phyloP scores from a whole-genome alignment of 2,888 invertebrate genomes.

The Stegophylla sp. region DNA sequence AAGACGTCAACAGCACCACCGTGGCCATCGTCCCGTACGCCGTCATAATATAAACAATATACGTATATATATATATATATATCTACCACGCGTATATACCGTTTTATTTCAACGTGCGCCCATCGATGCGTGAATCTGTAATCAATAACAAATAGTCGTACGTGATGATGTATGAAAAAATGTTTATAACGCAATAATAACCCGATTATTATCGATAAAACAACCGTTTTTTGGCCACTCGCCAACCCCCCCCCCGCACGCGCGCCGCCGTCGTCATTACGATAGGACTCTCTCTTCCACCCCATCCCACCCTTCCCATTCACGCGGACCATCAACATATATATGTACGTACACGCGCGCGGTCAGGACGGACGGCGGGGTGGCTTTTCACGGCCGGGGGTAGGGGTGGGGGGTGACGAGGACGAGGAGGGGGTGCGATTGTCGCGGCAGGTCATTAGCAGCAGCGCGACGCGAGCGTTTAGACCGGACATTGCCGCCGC shows the following conservation, averaged over 20 bases:
- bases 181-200: conserved; percentile 49
- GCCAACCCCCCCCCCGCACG: conserved; percentile 7
- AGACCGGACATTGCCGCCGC: conserved; percentile 47
- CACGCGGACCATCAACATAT: no score
- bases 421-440: no score
- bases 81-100: not conserved
- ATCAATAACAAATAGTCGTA: conserved; percentile 15
- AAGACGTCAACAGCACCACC: not conserved
- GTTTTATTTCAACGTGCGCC: not conserved
- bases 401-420: no score
- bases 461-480: conserved; percentile 16
- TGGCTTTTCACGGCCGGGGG: not conserved
- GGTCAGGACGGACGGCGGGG: not conserved
- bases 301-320: not conserved
- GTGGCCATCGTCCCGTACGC: not conserved
- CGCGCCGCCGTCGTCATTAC: conserved; percentile 22
- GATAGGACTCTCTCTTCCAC: not conserved
- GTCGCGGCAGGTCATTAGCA: conserved; percentile 29
- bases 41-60: not conserved
- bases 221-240: conserved; percentile 31
- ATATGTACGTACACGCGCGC: not conserved
- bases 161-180: conserved; percentile 3
- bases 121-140: conserved; percentile 11
- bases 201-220: conserved; percentile 45
- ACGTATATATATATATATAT: not conserved